Percentiles rank a stretch among this genome's conserved stretches.
Conservation (phyloP, 1,140 invertebrate genomes). For the Heliconius hewitsoni region DNA sequence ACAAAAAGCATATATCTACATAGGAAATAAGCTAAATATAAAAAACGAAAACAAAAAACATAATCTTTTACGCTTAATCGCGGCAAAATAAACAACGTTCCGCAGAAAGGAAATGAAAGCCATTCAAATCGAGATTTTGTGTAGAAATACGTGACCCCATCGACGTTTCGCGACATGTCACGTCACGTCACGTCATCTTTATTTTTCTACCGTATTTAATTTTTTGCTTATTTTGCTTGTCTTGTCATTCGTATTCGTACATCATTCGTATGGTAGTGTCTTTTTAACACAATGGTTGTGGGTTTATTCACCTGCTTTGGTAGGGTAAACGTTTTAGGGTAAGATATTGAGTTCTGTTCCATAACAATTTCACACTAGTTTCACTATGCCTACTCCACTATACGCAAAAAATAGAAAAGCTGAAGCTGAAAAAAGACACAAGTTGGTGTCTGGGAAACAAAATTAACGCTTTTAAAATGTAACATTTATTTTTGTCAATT, state of each 20-base stretch:
- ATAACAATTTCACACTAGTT: too few relatives aligned
- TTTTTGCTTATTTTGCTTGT: not conserved
- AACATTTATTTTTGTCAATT: not conserved
- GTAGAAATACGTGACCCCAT: slow-evolving; percentile 63
- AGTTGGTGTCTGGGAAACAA: too few relatives aligned
- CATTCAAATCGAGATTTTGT: slow-evolving; percentile 54
- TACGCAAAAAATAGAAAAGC: too few relatives aligned
- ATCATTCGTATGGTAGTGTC: not conserved
- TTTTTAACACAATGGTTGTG: not conserved
- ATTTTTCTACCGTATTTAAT: slow-evolving; percentile 32
- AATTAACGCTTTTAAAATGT: too few relatives aligned
- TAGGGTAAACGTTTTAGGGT: too few relatives aligned
- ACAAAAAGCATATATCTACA: not conserved
- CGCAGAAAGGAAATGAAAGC: slow-evolving; percentile 44
- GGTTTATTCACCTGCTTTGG: too few relatives aligned
- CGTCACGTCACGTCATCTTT: slow-evolving; percentile 32
- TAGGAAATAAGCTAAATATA: slow-evolving; percentile 5
- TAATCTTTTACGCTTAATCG: slow-evolving; percentile 21
- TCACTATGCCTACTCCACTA: too few relatives aligned
- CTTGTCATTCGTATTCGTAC: not conserved
- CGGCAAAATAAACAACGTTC: slow-evolving; percentile 43
- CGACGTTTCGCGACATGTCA: slow-evolving; percentile 59
- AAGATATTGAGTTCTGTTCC: too few relatives aligned
- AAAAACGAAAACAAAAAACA: not conserved
- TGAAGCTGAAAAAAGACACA: too few relatives aligned